These are phyloP conservation scores for Sebastes nivosus DNA, from an alignment of 2,797 vertebrate species.

Conservation along the genomic window DNA sequence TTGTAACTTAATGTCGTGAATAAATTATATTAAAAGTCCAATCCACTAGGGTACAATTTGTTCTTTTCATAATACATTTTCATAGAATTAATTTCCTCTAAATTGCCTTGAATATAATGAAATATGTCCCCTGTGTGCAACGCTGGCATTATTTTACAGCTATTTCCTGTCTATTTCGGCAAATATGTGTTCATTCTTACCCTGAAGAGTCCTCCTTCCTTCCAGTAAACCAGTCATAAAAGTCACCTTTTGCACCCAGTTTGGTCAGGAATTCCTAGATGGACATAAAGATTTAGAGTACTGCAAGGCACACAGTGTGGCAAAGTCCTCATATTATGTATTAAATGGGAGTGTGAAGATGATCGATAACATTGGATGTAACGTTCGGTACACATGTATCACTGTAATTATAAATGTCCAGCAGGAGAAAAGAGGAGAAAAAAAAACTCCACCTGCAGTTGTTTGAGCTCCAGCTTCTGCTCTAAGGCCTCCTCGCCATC, in stretches of 20 bases:
- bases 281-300: constrained; percentile 1
- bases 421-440: neutral
- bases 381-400: neutral
- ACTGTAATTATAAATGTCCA: neutral
- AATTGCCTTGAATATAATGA: neutral
- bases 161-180: neutral
- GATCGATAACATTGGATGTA: neutral
- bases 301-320: neutral
- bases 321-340: neutral
- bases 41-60: neutral
- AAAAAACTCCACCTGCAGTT: constrained; percentile 85
- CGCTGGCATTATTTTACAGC: neutral
- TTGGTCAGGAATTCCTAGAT: constrained; percentile 84
- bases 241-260: constrained; percentile 85
- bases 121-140: neutral
- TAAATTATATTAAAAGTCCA: neutral
- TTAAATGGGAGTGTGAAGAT: neutral
- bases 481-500: constrained; percentile 77
- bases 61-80: neutral
- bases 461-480: constrained; percentile 85
- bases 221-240: constrained; percentile 83
- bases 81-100: neutral
- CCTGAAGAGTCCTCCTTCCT: constrained; percentile 75
- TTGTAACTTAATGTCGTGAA: neutral
- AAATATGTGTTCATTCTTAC: constrained; percentile 52